These are phyloP conservation scores for Blomia tropicalis DNA, from an alignment of 2,888 invertebrate species.

Conservation along the genomic window DNA sequence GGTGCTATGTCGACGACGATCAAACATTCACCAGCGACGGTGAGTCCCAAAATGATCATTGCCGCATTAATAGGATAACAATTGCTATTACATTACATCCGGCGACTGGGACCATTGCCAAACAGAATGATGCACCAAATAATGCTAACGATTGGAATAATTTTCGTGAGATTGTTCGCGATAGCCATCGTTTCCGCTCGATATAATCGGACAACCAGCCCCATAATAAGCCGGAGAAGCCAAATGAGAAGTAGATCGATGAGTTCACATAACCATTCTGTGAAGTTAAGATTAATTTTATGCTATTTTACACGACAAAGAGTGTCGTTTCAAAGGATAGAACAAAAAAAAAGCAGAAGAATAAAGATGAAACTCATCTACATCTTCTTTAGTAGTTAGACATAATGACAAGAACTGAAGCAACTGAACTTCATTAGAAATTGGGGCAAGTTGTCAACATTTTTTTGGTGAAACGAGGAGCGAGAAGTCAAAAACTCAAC, in stretches of 20 bases:
- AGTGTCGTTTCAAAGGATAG: too few species aligned
- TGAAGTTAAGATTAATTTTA: too few species aligned
- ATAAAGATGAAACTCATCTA: too few species aligned
- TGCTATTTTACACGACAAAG: too few species aligned
- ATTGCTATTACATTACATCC: constrained; percentile 28
- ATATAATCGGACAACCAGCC: constrained; percentile 29
- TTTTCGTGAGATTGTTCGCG: constrained; percentile 28
- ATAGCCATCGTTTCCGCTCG: constrained; percentile 27
- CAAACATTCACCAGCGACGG: constrained; percentile 35
- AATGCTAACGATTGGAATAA: constrained; percentile 29
- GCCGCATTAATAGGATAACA: constrained; percentile 27
- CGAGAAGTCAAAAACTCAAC: background rate
- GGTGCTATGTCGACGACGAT: constrained; percentile 31
- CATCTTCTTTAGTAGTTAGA: too few species aligned
- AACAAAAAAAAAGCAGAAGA: too few species aligned
- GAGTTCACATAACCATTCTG: constrained; percentile 31
- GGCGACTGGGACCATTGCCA: constrained; percentile 27
- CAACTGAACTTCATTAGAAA: too few species aligned
- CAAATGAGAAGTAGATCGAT: constrained; percentile 28
- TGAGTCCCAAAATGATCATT: constrained; percentile 41
- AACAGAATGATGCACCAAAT: constrained; percentile 27
- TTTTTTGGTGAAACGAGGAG: too few species aligned
- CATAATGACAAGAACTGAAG: too few species aligned
- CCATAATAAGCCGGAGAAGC: constrained; percentile 27
- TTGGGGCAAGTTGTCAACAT: too few species aligned